phyloP scores from a whole-genome alignment of 2,113 vertebrate genomes.

The Diphyllodes magnificus region DNA sequence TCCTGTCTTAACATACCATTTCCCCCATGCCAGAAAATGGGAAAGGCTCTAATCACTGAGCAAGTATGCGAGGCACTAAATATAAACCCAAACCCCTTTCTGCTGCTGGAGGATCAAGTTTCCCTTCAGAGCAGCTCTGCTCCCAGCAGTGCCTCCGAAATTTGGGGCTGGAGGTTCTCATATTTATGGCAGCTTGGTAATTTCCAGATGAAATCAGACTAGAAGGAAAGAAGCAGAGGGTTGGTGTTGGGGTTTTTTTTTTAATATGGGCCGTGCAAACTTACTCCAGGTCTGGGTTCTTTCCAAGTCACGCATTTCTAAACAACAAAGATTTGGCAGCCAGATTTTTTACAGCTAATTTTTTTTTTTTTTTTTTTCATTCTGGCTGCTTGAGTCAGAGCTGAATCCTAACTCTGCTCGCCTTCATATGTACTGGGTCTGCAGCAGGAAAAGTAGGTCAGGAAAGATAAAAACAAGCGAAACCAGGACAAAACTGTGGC shows the following conservation, averaged over 20 bases:
- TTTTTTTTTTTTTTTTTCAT: neutral
- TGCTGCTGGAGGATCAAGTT: slow-evolving; percentile 62
- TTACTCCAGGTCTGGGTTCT: slow-evolving; percentile 2
- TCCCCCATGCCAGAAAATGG: slow-evolving; percentile 69
- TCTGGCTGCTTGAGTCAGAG: slow-evolving; percentile 45
- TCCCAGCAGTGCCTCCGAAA: neutral
- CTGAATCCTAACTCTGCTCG: neutral
- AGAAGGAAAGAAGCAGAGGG: neutral
- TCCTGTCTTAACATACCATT: slow-evolving; percentile 78
- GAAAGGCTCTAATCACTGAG: slow-evolving; percentile 69
- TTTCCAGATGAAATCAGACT: slow-evolving; percentile 30
- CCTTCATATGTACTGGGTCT: neutral
- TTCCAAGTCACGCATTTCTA: slow-evolving; percentile 41
- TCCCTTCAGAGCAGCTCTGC: slow-evolving; percentile 37
- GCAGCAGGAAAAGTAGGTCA: slow-evolving; percentile 42
- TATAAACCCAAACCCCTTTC: slow-evolving; percentile 61
- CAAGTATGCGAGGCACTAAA: slow-evolving; percentile 74
- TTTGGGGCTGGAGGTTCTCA: neutral
- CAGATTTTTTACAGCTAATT: slow-evolving; percentile 50
- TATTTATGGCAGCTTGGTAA: slow-evolving; percentile 35
- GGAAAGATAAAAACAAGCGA: neutral
- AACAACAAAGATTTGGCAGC: slow-evolving; percentile 59
- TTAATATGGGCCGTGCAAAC: neutral
- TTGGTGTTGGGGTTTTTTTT: neutral
- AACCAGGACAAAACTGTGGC: neutral